Evolutionary conservation across 2,888 invertebrate species (phyloP).

Genomic region (Catocala fraxini): DNA sequence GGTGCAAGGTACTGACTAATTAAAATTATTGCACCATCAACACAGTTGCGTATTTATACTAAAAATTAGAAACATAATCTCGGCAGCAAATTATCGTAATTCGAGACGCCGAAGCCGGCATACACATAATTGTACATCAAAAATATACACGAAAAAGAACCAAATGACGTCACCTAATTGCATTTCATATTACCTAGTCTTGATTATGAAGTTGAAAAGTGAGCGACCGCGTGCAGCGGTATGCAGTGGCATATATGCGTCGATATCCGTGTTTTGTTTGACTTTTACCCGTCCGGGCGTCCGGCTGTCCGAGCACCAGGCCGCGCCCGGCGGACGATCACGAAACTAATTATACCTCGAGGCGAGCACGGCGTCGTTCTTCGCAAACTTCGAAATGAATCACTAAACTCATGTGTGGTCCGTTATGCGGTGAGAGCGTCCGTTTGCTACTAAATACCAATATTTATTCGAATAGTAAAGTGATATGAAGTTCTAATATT

Average conservation of each 20-base stretch:
- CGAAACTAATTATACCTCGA: constrained; percentile 81
- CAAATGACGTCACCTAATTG: constrained; percentile 12
- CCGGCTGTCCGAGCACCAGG: constrained; percentile 34
- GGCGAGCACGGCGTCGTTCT: constrained; percentile 70
- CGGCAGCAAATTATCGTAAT: neutral
- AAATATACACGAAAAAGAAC: neutral
- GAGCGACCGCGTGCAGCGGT: constrained; percentile 13
- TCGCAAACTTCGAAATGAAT: constrained; percentile 72
- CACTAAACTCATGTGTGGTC: constrained; percentile 58
- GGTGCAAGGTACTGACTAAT: no score
- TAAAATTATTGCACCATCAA: no score
- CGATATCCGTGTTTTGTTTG: constrained; percentile 75
- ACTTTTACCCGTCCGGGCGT: constrained; percentile 65
- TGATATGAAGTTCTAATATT: no score
- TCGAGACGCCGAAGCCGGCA: neutral
- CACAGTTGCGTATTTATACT: neutral
- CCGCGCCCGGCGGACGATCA: constrained; percentile 59
- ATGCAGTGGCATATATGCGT: constrained; percentile 54
- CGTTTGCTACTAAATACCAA: constrained; percentile 17
- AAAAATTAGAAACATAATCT: no score
- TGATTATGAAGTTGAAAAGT: constrained; percentile 35
- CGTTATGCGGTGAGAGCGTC: constrained; percentile 28
- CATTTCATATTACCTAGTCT: constrained; percentile 17
- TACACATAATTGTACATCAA: neutral
- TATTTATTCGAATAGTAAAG: neutral